Evolutionary conservation across 2,797 vertebrate species (phyloP), one percentile per base, ranked within the genome.

Genomic region (Linurgus olivaceus): DNA sequence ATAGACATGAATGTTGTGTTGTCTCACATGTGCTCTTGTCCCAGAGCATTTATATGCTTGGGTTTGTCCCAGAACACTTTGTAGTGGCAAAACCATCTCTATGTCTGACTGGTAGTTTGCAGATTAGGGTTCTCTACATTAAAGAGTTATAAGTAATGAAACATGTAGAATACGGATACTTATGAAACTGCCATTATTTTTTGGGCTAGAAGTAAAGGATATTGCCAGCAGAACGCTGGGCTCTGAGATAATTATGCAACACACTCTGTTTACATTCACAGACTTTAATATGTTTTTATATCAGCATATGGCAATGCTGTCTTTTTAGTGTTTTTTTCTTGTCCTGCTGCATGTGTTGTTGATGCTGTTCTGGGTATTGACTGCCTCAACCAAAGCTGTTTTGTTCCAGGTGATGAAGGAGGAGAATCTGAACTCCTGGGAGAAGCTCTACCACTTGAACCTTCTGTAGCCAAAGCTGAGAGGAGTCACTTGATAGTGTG

Each of bases 401-500:
- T 52, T 95, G 86, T 71, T 40, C 88, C 89, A 99, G 99, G 99
- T 76, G 99, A 99, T 58, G 99, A 99, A 96, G 98, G 98, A 23
- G 98, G 98, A 20, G 99, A 99, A 90, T 98, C 97, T 4, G 99
- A 99, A 93, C 97, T 98, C 17, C 98, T 98, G 28, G 98, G 98
- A 82, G 97, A 98, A 78, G 97, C 98, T 63, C 96, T 99, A 94
- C 99, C 98, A 54, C 98, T 99, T 87, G 98, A 99, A 97, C 98
- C 99, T 80, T 98, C 98, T 37, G 98, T 98, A 96, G 98, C 98
- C 96, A 99, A 99, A 98, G 99, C 99, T 2, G 99, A 99, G 97
- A 98, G 99, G 94, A 99, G 99, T 98, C 99, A 99, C 97, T 98
- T 99, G 77, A 99, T 99, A 72, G 99, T 99, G 77, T 99, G 99